Evolutionary conservation across 1,140 invertebrate genomes (phyloP).

Genomic region (Sarcophaga bullata): DNA sequence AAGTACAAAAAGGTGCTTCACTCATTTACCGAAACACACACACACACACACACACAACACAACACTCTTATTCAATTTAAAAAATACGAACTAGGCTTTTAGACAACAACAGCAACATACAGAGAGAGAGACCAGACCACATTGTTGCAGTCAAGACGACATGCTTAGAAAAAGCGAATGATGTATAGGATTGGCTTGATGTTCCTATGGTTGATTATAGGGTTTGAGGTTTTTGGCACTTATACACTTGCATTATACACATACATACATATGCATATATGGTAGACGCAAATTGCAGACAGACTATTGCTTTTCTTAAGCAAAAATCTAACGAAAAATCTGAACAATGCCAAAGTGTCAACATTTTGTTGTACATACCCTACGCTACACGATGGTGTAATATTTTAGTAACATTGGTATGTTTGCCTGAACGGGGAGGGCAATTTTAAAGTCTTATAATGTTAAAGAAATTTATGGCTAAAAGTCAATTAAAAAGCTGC

Average conservation of each 20-base stretch:
- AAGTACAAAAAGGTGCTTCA: not conserved
- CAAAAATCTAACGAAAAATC: constrained; percentile 12
- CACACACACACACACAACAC: not conserved
- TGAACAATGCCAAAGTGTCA: constrained; percentile 19
- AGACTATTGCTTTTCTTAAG: not conserved
- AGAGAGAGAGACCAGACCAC: no score
- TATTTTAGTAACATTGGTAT: no score
- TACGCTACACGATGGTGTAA: not conserved
- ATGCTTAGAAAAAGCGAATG: constrained; percentile 6
- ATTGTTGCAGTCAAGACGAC: constrained; percentile 20
- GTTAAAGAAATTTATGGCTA: no score
- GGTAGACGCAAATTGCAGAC: not conserved
- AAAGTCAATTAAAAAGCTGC: no score
- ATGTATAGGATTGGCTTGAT: not conserved
- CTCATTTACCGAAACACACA: not conserved
- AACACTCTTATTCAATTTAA: not conserved
- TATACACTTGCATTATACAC: not conserved
- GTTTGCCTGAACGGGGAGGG: no score
- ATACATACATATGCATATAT: not conserved
- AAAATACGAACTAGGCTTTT: not conserved
- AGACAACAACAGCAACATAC: not conserved
- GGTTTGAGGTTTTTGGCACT: constrained; percentile 23
- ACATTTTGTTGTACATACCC: not conserved
- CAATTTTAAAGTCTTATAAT: no score
- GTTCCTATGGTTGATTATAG: not conserved